Conservation (phyloP, 23 tunicate species). For the Trididemnum miniatum region DNA sequence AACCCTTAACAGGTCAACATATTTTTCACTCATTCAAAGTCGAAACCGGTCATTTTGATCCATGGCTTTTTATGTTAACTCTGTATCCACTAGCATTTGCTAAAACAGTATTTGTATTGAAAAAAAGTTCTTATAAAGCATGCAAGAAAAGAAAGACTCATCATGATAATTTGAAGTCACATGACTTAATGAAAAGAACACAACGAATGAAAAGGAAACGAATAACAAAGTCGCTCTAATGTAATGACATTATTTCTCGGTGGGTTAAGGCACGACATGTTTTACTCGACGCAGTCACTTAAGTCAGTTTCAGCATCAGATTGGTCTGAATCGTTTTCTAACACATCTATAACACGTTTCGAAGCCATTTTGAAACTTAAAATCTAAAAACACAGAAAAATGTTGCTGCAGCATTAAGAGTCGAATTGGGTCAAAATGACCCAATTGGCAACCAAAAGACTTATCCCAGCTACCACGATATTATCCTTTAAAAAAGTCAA, state of each 20-base stretch:
- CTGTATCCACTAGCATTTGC: background rate
- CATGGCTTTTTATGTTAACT: background rate
- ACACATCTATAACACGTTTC: no score
- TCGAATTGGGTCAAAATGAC: slow-evolving; percentile 8
- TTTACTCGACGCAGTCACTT: no score
- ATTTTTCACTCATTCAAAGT: slow-evolving; percentile 13
- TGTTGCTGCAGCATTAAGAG: background rate
- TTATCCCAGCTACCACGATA: background rate
- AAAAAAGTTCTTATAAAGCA: background rate
- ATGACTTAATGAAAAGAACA: no score
- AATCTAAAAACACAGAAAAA: slow-evolving; percentile 2
- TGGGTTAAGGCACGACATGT: no score
- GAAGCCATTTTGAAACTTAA: background rate
- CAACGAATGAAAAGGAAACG: no score
- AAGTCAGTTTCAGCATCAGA: no score
- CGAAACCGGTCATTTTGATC: slow-evolving; percentile 13
- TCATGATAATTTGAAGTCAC: no score
- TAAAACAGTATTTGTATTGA: background rate
- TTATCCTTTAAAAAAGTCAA: background rate
- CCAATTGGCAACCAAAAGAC: background rate
- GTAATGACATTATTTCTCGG: no score
- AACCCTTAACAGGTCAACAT: slow-evolving; percentile 7
- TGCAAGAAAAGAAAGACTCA: background rate
- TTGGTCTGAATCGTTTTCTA: background rate
- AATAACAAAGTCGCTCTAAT: no score